These are phyloP conservation scores for Papilio elwesi DNA, from an alignment of 2,888 invertebrate species.

Conservation along the genomic window DNA sequence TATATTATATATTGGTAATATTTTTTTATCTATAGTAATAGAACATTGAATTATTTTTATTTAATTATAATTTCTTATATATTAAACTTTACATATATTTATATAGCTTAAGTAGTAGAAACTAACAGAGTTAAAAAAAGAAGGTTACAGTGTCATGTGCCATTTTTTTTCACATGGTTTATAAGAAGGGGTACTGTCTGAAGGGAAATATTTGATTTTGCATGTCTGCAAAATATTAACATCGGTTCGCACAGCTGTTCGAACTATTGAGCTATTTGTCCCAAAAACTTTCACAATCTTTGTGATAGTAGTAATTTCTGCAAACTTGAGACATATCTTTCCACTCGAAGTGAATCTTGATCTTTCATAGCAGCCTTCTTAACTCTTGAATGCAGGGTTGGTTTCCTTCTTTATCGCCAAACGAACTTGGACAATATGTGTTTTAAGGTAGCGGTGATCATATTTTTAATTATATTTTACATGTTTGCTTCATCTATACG, in stretches of 20 bases:
- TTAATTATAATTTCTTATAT: conserved; percentile 1
- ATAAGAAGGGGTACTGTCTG: conserved; percentile 6
- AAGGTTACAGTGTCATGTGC: conserved; percentile 56
- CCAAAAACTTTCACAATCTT: not conserved
- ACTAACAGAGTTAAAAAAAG: conserved; percentile 9
- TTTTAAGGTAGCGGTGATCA: conserved; percentile 71
- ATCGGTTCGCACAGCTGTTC: not conserved
- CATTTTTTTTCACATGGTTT: conserved; percentile 59
- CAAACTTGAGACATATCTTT: conserved; percentile 21
- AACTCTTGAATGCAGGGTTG: conserved; percentile 2
- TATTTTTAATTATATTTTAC: conserved; percentile 53
- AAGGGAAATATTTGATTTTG: not conserved
- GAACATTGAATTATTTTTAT: not conserved
- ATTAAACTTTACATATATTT: not conserved
- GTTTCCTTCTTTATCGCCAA: conserved; percentile 31
- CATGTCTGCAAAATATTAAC: not conserved
- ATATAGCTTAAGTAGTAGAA: not conserved
- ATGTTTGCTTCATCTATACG: conserved; percentile 52
- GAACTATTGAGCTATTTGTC: not conserved
- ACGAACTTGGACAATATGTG: conserved; percentile 59
- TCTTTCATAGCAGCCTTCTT: not conserved
- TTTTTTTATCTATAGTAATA: not conserved
- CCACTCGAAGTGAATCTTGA: conserved; percentile 10
- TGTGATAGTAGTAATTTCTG: conserved; percentile 1
- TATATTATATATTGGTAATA: not conserved